Evolutionary conservation across 2,113 vertebrate species (phyloP).

Genomic region (Tachycineta bicolor): DNA sequence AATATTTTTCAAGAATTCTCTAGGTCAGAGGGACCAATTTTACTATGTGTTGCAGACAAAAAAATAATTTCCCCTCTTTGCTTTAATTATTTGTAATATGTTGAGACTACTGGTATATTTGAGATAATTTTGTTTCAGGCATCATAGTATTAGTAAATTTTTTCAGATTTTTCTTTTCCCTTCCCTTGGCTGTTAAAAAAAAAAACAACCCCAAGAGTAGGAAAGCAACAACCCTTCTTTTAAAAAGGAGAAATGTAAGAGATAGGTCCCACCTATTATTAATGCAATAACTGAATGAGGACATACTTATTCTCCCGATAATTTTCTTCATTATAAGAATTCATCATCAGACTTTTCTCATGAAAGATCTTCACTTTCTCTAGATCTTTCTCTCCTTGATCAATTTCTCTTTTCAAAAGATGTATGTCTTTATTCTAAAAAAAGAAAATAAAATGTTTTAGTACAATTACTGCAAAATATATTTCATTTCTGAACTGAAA

Average conservation of each 20-base stretch:
- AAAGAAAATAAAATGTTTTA: background rate
- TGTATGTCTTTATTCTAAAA: slow-evolving; percentile 77
- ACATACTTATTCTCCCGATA: slow-evolving; percentile 55
- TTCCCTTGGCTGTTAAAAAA: background rate
- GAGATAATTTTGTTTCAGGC: background rate
- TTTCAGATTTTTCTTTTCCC: background rate
- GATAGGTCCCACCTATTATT: background rate
- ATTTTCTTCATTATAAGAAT: slow-evolving; percentile 65
- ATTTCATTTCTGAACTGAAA: background rate
- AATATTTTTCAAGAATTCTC: background rate
- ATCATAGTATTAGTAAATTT: background rate
- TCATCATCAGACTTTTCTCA: slow-evolving; percentile 69
- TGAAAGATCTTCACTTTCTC: slow-evolving; percentile 72
- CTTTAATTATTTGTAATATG: background rate
- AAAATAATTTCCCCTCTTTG: background rate
- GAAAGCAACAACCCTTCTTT: background rate
- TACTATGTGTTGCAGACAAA: background rate
- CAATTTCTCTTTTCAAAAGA: slow-evolving; percentile 78
- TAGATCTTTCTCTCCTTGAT: slow-evolving; percentile 73
- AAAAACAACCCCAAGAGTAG: background rate
- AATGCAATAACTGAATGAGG: background rate
- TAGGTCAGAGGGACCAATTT: background rate
- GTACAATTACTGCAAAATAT: background rate
- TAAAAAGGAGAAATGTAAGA: background rate
- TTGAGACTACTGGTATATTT: background rate